Base-by-base conservation (phyloP, 2,113 vertebrate genomes). In the Tachysurus vachellii region DNA sequence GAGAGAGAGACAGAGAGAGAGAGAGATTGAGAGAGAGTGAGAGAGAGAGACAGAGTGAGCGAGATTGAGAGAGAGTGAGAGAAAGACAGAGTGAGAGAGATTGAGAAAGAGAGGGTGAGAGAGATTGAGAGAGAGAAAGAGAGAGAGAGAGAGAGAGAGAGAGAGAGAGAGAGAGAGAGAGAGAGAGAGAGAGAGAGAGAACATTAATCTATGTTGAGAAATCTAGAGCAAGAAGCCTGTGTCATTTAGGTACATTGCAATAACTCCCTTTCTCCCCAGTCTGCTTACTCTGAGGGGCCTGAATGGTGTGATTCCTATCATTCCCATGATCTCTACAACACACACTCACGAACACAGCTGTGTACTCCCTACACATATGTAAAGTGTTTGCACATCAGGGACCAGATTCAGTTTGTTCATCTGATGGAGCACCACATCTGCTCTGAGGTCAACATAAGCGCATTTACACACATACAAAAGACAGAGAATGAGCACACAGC, bases 221-320 rank as follows among this genome's bases (percentile, higher is more conserved):
- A 89, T 85, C 61, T 87, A 82, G 85, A 89, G 81, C 85, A 87
- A 87, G 57, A 31, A 81, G 76, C 82, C 57, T 81, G 31, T 56
- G 56, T 81, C 77, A 53, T 75, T 83, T 80, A 75, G 83, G 9
- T 23, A 64, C 54, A 64, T n/a, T 28, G 79, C 77, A 75, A 21
- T 17, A 50, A 56, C 53, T 87, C 85, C 42, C 36, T n/a, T 81
- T 81, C 26, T 81, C 76, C 36, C 54, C 28, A 56, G 53, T 64
- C 47, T 85, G 61, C 57, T 85, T 59, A 82, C 66, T 47, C 57
- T 44, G 68, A 57, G 13, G 82, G 77, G 77, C 17, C 31, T 81
- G 61, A 79, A 61, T 62, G 80, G 8, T 16, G 0, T 6, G 44
- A 84, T 77, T 23, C 36, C 68, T 57, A 85, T 71, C 64, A 28